Base-by-base conservation (phyloP, 2,113 vertebrate genomes). In the Orientallactaga bullata region DNA sequence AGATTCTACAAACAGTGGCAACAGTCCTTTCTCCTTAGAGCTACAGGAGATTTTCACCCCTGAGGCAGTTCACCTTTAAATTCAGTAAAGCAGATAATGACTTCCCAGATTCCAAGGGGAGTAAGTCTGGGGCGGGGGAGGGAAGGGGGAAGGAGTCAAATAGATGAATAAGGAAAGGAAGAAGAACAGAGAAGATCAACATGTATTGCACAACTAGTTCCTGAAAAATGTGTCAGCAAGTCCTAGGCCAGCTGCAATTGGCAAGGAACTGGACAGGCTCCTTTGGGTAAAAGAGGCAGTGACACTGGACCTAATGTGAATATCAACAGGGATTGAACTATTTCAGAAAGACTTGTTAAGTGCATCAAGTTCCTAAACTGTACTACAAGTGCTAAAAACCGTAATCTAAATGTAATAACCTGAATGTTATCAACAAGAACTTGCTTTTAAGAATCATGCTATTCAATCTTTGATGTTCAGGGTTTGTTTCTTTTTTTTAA, bases 171-270 rank as follows among this genome's bases (percentile, higher is more conserved):
- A 96, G 94, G 79, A 82, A 94, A 95, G 84, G 81, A 91, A 89
- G 86, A 90, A 71, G 90, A 95, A 92, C 93, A 93, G 82, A 95
- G 74, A 91, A 61, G 80, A 97, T 94, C 90, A 95, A 96, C 90
- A 95, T 88, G 92, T 82, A 55, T 93, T 97, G 88, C 79, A 91
- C 92, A 96, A 95, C 39, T 42, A 82, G 88, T 95, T 94, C 85
- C 83, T 95, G 73, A 95, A 96, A 96, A 97, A 95, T 87, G 85
- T 95, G 93, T 94, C 88, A 95, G 88, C 88, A 72, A 95, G 88
- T 90, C 88, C 82, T 69, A 88, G 74, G 93, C 82, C 78, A 85
- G 93, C 86, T 95, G 84, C 80, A 77, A 85, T 28, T 91, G 91
- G 93, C 90, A 94, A 96, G 30, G 51, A 93, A 74, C 81, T 88